These are phyloP conservation scores for Lytechinus pictus DNA, from an alignment of 35 echinoderm and acorn worm species.

Conservation along the genomic window DNA sequence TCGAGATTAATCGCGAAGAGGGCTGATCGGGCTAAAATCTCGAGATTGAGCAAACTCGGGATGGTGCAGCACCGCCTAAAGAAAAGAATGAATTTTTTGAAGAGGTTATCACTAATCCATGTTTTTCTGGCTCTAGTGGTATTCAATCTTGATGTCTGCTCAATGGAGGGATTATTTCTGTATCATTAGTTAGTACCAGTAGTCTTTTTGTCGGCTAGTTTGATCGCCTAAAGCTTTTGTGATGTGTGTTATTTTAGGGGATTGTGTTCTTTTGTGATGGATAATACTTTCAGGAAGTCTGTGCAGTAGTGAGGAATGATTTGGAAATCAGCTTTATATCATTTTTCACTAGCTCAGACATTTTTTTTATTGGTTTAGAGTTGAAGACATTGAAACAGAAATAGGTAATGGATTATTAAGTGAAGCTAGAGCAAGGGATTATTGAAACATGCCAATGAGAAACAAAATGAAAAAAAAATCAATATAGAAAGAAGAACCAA, in stretches of 20 bases:
- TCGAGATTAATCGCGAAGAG: too few species aligned
- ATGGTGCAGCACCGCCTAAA: too few species aligned
- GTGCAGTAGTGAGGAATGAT: not conserved
- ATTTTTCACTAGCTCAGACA: not conserved
- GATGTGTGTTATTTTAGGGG: not conserved
- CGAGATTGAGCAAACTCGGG: too few species aligned
- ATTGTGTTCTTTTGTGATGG: not conserved
- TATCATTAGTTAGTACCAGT: slow-evolving; percentile 13
- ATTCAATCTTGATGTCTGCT: not conserved
- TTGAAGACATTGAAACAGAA: not conserved
- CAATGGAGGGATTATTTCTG: not conserved
- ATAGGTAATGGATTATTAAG: not conserved
- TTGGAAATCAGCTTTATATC: not conserved
- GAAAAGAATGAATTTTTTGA: not conserved
- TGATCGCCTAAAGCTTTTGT: not conserved
- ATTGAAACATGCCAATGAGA: not conserved
- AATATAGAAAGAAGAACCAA: not conserved
- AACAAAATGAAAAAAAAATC: not conserved
- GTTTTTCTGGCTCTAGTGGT: not conserved
- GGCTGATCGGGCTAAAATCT: too few species aligned
- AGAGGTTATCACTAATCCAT: not conserved
- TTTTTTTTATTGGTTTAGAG: not conserved
- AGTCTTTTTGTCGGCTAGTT: not conserved
- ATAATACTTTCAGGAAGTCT: slow-evolving; percentile 13
- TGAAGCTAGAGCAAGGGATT: not conserved